Base-by-base conservation (phyloP, 2,113 vertebrate species). In the Oncorhynchus keta region DNA sequence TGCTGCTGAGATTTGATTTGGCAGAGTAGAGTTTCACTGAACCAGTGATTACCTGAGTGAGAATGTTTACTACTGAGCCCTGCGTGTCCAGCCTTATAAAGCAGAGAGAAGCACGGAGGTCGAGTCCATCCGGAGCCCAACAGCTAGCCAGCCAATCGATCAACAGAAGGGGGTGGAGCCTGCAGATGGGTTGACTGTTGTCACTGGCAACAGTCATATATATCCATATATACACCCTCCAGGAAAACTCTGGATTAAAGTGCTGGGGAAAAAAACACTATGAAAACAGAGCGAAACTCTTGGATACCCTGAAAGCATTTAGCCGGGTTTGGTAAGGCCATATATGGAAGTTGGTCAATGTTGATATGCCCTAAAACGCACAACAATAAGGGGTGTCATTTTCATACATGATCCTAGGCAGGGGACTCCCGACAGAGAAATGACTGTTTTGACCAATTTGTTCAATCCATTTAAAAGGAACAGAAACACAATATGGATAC, bases 71-170 rank as follows among this genome's bases (percentile, higher is more conserved):
- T 75, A 80, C 74, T 75, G 48, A 39, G 75, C 74, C 16, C 65
- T 78, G 77, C 28, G 18, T 67, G 76, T 61, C 83, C 68, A 87
- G 92, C 92, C 69, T 90, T 92, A 91, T 92, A 90, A 71, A 81
- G 51, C 16, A 55, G 51, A 55, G 16, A 55, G 51, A 16, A 55
- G 91, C 85, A 93, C 39, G 12, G 9, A 55, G 14, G 5, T 16
- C 16, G 16, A 62, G 59, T 5, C n/a, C 59, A 62, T 16, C n/a
- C n/a, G n/a, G 82, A 73, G 66, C 77, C 75, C 65, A 24, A 28
- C 68, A 5, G 20, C 73, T 67, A 82, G 79, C 91, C 87, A 69
- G 91, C 91, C 91, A 84, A 55, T 55, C 51, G 5, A 55, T 86
- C 74, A 82, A 22, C 12, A 70, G 28, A 93, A 93, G 1, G 91